Percentiles rank a stretch among this genome's conserved stretches.
phyloP scores from a whole-genome alignment of 2,888 invertebrate species.

The Ennomos quercinarius region DNA sequence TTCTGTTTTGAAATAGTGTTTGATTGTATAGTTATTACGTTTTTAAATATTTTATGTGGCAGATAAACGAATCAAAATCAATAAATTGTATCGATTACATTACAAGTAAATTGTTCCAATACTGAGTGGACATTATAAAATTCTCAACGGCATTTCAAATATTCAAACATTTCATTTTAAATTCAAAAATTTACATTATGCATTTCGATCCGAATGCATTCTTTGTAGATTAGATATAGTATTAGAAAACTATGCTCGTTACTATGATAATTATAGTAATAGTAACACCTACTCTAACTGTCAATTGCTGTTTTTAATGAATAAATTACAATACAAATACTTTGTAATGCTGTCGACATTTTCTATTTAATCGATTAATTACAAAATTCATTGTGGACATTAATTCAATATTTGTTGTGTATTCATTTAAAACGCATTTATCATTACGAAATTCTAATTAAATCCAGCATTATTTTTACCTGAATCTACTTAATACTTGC shows the following conservation, averaged over 20 bases:
- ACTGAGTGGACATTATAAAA: neutral
- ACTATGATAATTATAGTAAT: slow-evolving; percentile 25
- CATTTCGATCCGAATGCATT: slow-evolving; percentile 12
- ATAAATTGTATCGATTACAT: too few species aligned
- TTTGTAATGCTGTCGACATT: slow-evolving; percentile 12
- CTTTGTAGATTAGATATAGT: slow-evolving; percentile 17
- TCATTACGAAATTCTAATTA: too few species aligned
- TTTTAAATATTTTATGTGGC: too few species aligned
- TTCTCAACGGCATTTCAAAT: slow-evolving; percentile 3
- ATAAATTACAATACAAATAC: slow-evolving; percentile 30
- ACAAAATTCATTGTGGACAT: too few species aligned
- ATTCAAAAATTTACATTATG: slow-evolving; percentile 19
- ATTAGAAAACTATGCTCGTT: slow-evolving; percentile 31
- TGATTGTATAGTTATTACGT: too few species aligned
- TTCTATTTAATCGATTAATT: neutral
- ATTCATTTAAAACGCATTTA: too few species aligned
- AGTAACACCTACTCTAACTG: slow-evolving; percentile 23
- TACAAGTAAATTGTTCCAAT: too few species aligned
- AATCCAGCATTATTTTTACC: too few species aligned
- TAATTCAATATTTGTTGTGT: too few species aligned
- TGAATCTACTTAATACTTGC: too few species aligned
- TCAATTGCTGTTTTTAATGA: slow-evolving; percentile 26
- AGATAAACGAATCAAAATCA: too few species aligned
- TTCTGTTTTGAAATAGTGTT: too few species aligned
- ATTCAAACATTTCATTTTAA: slow-evolving; percentile 17